Base-by-base conservation (phyloP, 2,888 invertebrate species). In the Sialis lutaria region DNA sequence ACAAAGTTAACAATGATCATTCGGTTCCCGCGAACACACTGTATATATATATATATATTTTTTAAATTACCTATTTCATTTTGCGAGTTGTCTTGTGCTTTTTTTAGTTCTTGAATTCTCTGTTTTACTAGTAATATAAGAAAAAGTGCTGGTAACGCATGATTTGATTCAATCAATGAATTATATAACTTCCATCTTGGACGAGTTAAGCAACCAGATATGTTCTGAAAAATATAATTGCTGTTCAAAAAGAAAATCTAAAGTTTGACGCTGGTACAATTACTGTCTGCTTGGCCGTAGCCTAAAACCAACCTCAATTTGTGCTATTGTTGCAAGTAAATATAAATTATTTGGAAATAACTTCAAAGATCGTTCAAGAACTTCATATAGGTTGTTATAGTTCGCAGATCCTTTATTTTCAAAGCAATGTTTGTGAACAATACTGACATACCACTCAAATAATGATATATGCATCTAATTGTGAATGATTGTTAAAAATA, bases 261-360 rank as follows among this genome's bases (percentile, higher is more conserved):
- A 50, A 50, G 48, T 22, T 22, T 22, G 22, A 22, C 22, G 22
- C 22, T n/a, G n/a, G n/a, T n/a, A n/a, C n/a, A n/a, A n/a, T n/a
- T n/a, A n/a, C n/a, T 22, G 22, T 22, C 4, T 22, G 22, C 22
- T 4, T 22, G 22, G 65, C 62, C 56, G 59, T 64, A 52, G 61
- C 63, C 52, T 46, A 40, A 49, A 47, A 6, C 34, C 37, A 58
- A 67, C 68, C 60, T 72, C 70, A 46, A 67, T 60, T 48, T 64
- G 64, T n/a, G 69, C 66, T 48, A 69, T 58, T 12, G 68, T 60
- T 33, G 73, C 67, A 31, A 78, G 58, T 6, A 79, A 56, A 49
- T 67, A 68, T 45, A 76, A 61, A 60, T 80, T 80, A 50, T 74
- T 70, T 1, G 78, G 76, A 58, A 69, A 78, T 33, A 64, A 64